These are phyloP conservation scores for Epirrhoe tristata DNA, from an alignment of 2,888 invertebrate genomes.

Conservation along the genomic window DNA sequence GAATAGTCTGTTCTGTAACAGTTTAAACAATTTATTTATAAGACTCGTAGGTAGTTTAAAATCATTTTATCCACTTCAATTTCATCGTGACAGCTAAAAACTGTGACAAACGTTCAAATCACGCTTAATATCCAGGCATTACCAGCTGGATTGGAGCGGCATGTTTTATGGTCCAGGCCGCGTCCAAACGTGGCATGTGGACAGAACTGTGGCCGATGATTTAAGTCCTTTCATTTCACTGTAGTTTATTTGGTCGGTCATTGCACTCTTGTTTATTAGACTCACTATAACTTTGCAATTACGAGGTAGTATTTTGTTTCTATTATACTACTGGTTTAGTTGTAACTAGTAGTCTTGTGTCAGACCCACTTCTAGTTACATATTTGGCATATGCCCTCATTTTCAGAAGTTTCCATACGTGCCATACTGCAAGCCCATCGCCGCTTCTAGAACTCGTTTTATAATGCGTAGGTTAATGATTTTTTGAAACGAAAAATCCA, in stretches of 20 bases:
- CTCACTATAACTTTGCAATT: not conserved
- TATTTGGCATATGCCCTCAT: too few species aligned
- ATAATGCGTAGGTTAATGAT: too few species aligned
- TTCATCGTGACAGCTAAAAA: slow-evolving; percentile 38
- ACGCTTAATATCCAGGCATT: slow-evolving; percentile 55
- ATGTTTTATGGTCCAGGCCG: slow-evolving; percentile 65
- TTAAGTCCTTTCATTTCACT: slow-evolving; percentile 74
- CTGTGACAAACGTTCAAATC: slow-evolving; percentile 56
- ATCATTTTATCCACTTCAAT: slow-evolving; percentile 27
- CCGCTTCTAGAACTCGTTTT: too few species aligned
- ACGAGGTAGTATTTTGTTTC: not conserved
- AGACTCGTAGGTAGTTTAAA: too few species aligned
- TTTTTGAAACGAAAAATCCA: too few species aligned
- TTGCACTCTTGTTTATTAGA: slow-evolving; percentile 17
- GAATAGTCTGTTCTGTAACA: too few species aligned
- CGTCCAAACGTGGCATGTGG: slow-evolving; percentile 66
- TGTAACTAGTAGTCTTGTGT: too few species aligned
- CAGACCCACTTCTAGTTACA: too few species aligned
- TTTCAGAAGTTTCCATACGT: too few species aligned
- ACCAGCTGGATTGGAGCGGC: slow-evolving; percentile 55
- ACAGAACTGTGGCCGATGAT: slow-evolving; percentile 72
- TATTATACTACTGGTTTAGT: not conserved
- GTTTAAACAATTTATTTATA: too few species aligned
- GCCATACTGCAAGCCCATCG: too few species aligned
- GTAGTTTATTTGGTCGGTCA: slow-evolving; percentile 62